These are phyloP conservation scores for Catocala fraxini DNA, from an alignment of 2,888 invertebrate genomes.

Conservation along the genomic window DNA sequence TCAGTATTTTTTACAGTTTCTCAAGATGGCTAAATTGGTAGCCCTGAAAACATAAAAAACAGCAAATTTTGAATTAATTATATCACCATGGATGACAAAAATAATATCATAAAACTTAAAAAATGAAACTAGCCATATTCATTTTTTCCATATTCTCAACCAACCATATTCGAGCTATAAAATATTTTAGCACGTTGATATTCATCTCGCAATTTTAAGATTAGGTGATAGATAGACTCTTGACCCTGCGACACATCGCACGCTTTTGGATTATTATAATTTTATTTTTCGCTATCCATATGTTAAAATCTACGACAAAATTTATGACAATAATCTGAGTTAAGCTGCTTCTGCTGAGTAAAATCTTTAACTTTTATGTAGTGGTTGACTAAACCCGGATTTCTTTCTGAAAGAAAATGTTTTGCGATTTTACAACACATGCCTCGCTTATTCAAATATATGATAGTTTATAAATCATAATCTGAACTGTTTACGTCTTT, in stretches of 20 bases:
- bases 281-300: constrained; percentile 36
- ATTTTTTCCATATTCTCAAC: background rate
- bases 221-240: constrained; percentile 25
- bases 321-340: constrained; percentile 46
- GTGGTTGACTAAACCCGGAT: constrained; percentile 15
- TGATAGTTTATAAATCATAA: constrained; percentile 16
- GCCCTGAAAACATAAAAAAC: no score
- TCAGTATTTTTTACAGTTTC: no score
- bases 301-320: constrained; percentile 42
- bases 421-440: constrained; percentile 17
- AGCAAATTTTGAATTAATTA: no score
- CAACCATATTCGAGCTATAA: constrained; percentile 19
- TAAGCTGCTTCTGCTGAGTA: constrained; percentile 28
- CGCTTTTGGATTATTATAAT: constrained; percentile 46
- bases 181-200: constrained; percentile 44
- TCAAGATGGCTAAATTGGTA: no score
- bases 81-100: no score
- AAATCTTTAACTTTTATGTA: constrained; percentile 22
- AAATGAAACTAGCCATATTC: no score
- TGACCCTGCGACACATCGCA: constrained; percentile 33
- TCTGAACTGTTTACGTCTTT: constrained; percentile 13
- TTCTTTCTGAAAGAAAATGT: constrained; percentile 31
- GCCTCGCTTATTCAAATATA: constrained; percentile 3
- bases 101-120: background rate
- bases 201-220: constrained; percentile 30